Evolutionary conservation across 2,888 invertebrate genomes (phyloP), one percentile per base, ranked within the genome.

Genomic region (Scaptomyza polygonia): DNA sequence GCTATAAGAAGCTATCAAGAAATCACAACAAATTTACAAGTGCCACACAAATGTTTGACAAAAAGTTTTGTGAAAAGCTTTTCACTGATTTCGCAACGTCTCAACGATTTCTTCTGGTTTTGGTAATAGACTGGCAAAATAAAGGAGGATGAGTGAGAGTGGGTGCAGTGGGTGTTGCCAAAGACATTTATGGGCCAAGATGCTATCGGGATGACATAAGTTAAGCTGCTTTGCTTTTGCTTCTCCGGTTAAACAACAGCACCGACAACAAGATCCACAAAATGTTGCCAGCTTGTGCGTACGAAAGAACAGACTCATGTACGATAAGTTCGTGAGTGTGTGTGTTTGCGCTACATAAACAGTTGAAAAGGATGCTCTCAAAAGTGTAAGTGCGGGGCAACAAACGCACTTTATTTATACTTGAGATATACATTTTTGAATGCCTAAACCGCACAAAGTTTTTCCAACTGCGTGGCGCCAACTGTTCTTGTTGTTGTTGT

Each of bases 11-110:
- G 84, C 84, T 86, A 84, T 84, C 84, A 86, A 85, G 74, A 85
- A 85, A 87, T 86, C 87, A 87, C 86, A 86, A 86, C 87, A 86
- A 86, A 85, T 86, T 87, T 87, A 79, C 77, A 77, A 79, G 77
- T 83, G 81, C 81, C 81, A 78, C 86, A 86, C 82, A 87, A 81
- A 81, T 86, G 86, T 87, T 86, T 86, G 87, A 86, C 85, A 85
- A 85, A 86, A 86, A 87, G 73, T 82, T 86, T 82, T 82, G 51
- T 71, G 79, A 86, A 81, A 79, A 84, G 79, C 77, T 79, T 86
- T 84, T 67, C 77, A 85, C 83, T 83, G 85, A 85, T 82, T 82
- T 82, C 72, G 82, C 82, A 84, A 79, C 82, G 79, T 81, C 79
- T 77, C 84, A 84, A 79, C 81, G 84, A 81, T 81, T 81, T 76